Evolutionary conservation across 2,797 vertebrate genomes (phyloP).

Genomic region (Manis crassicaudata): DNA sequence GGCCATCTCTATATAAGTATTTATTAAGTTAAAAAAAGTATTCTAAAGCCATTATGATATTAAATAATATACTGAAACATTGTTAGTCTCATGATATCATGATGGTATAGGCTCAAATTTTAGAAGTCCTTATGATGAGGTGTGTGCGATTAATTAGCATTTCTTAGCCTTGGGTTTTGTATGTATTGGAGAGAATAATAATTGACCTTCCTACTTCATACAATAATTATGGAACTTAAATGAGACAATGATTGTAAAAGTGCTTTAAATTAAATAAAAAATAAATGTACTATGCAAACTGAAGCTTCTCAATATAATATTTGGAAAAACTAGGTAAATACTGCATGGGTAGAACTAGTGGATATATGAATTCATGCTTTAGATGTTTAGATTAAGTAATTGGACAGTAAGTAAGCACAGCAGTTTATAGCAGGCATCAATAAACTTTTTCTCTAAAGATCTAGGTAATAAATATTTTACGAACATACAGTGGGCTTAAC

Average conservation of each 20-base stretch:
- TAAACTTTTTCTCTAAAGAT: background rate
- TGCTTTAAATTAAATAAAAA: background rate
- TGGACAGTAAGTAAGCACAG: background rate
- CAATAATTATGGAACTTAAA: background rate
- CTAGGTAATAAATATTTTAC: background rate
- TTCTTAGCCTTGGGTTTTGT: background rate
- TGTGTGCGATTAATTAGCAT: background rate
- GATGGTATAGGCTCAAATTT: background rate
- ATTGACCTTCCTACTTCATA: background rate
- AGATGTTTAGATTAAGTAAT: background rate
- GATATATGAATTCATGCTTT: background rate
- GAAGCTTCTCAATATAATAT: background rate
- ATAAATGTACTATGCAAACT: background rate
- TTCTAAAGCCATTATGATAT: background rate
- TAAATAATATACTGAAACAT: background rate
- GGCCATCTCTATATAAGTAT: background rate
- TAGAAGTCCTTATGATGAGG: background rate
- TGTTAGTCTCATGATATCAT: background rate
- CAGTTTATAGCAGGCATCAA: background rate
- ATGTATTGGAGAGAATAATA: background rate
- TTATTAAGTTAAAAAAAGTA: background rate
- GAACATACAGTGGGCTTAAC: background rate
- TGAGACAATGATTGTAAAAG: background rate
- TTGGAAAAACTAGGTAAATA: background rate
- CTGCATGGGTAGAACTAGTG: accelerated